phyloP scores from a whole-genome alignment of 1,140 invertebrate genomes.

The Papilio dardanus region DNA sequence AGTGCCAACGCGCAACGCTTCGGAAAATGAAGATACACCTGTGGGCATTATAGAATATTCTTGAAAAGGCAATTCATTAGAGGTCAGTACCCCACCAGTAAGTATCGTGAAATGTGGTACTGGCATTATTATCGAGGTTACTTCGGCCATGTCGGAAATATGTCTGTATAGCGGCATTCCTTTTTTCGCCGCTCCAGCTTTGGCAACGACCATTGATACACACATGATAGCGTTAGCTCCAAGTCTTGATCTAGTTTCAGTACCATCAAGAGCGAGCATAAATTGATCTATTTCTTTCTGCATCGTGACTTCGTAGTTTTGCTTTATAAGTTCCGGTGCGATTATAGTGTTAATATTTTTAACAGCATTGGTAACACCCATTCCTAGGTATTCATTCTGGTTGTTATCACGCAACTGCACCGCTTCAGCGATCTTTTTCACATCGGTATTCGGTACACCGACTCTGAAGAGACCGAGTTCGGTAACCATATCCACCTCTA shows the following conservation, averaged over 20 bases:
- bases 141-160: conserved; percentile 96
- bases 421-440: conserved; percentile 96
- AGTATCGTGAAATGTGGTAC: conserved; percentile 99
- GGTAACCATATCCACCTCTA: conserved; percentile 95
- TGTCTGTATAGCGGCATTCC: conserved; percentile 92
- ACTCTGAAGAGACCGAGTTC: conserved; percentile 94
- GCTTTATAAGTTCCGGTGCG: conserved; percentile 92
- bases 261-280: conserved; percentile 96
- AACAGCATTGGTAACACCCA: conserved; percentile 95
- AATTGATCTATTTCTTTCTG: conserved; percentile 96
- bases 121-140: conserved; percentile 94
- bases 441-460: conserved; percentile 97
- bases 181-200: conserved; percentile 97
- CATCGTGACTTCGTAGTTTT: conserved; percentile 92
- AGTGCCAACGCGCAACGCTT: conserved; percentile 98
- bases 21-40: conserved; percentile 94
- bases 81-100: conserved; percentile 98
- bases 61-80: conserved; percentile 98
- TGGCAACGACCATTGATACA: conserved; percentile 96
- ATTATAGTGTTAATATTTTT: conserved; percentile 94
- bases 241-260: conserved; percentile 96
- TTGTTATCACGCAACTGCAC: conserved; percentile 96
- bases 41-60: conserved; percentile 96
- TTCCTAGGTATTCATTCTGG: conserved; percentile 93
- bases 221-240: conserved; percentile 98